Conservation (phyloP, 2,113 vertebrate species). For the Morphnarchus princeps region DNA sequence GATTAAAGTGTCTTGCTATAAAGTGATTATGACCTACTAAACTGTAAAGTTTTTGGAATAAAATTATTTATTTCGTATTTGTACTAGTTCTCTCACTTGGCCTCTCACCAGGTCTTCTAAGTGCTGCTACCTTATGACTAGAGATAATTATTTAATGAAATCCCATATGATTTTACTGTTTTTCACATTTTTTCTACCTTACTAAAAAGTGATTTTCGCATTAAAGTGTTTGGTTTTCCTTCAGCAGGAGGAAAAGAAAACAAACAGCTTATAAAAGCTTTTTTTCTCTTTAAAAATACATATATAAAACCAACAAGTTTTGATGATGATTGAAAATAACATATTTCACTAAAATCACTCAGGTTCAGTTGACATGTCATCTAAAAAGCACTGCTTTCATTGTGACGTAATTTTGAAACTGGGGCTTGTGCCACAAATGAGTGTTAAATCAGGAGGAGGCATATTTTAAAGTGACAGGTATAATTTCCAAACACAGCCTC, state of each 20-base stretch:
- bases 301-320: background rate
- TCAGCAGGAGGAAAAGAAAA: background rate
- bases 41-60: background rate
- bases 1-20: background rate
- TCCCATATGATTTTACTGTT: fast-evolving
- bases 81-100: background rate
- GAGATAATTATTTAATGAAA: background rate
- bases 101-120: background rate
- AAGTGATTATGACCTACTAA: background rate
- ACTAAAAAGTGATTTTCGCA: background rate
- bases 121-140: background rate
- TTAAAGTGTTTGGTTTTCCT: background rate
- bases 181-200: background rate
- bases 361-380: background rate
- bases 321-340: background rate
- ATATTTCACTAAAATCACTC: background rate
- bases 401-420: background rate
- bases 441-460: background rate
- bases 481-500: background rate
- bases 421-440: background rate
- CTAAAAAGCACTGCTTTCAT: background rate
- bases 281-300: background rate
- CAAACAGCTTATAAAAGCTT: background rate
- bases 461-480: background rate
- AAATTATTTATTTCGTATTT: background rate